Evolutionary conservation across 92 coral and sea anemone genomes (phyloP).

Genomic region (Phenganax stokvisi): DNA sequence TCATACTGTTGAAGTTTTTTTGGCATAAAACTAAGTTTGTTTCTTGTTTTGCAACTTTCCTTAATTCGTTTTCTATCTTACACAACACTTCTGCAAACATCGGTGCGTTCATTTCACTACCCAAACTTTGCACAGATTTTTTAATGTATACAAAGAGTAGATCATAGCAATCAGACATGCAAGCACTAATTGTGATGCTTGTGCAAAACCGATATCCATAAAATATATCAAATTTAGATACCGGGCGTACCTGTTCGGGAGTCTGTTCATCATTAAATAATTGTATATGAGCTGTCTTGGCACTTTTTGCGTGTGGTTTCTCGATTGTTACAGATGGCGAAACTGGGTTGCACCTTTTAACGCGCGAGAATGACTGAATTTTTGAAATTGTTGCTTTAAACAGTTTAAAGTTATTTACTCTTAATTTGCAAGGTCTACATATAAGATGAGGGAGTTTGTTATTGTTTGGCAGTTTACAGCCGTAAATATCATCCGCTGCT

Average conservation of each 20-base stretch:
- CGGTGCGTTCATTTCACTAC: not conserved
- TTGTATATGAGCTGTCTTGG: not conserved
- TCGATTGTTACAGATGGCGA: constrained; percentile 19
- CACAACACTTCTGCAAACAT: constrained; percentile 30
- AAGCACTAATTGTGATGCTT: too few relatives aligned
- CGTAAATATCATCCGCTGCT: too few relatives aligned
- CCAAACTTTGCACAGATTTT: not conserved
- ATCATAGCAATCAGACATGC: too few relatives aligned
- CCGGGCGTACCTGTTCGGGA: not conserved
- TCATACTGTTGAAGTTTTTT: too few relatives aligned
- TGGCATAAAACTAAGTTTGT: constrained; percentile 4
- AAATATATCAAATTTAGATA: not conserved
- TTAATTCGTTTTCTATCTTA: constrained; percentile 45
- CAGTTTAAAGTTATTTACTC: constrained; percentile 31
- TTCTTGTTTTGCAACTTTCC: constrained; percentile 46
- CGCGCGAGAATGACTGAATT: constrained; percentile 27
- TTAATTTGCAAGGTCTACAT: too few relatives aligned
- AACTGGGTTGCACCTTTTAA: constrained; percentile 35
- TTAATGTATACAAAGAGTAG: not conserved
- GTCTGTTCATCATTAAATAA: not conserved
- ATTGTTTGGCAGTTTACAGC: too few relatives aligned
- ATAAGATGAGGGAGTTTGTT: not conserved
- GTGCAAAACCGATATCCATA: too few relatives aligned
- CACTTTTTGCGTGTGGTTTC: not conserved
- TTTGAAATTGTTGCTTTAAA: constrained; percentile 25